A percentile compares a stretch with the other conserved stretches of the same genome.
Evolutionary conservation across 2,113 vertebrate genomes (phyloP).

Genomic region (Nestor notabilis): DNA sequence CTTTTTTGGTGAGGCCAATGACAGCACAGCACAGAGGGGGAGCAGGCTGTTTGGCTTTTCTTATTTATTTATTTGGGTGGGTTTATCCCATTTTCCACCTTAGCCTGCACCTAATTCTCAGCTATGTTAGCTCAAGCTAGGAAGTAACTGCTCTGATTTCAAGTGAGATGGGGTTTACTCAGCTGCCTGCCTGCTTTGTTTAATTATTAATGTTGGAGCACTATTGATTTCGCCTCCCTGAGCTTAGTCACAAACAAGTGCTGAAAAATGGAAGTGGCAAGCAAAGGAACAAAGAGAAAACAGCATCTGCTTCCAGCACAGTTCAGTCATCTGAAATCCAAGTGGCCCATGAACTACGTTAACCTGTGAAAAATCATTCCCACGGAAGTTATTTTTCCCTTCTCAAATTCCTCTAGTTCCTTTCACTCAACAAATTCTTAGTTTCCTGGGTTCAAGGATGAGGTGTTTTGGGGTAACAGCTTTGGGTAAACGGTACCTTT

Average conservation of each 20-base stretch:
- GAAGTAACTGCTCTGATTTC: slow-evolving; percentile 35
- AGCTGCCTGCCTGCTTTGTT: slow-evolving; percentile 18
- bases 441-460: not conserved
- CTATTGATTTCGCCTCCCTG: slow-evolving; percentile 28
- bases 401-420: not conserved
- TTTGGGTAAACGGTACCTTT: not conserved
- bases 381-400: not conserved
- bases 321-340: not conserved
- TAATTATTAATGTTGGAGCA: slow-evolving; percentile 33
- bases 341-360: not conserved
- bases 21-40: not conserved
- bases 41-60: not conserved
- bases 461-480: not conserved
- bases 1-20: not conserved
- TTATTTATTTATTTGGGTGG: not conserved
- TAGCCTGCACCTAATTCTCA: not conserved
- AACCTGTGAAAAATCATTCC: not conserved
- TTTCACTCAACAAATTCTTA: not conserved
- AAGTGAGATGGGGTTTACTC: slow-evolving; percentile 10
- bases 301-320: not conserved
- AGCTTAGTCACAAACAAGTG: not conserved
- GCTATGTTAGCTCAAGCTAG: not conserved
- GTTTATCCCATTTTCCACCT: slow-evolving; percentile 24
- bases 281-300: slow-evolving; percentile 10
- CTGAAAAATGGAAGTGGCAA: slow-evolving; percentile 29